Evolutionary conservation across 2,113 vertebrate genomes (phyloP).

Genomic region (Aplodontia rufa): DNA sequence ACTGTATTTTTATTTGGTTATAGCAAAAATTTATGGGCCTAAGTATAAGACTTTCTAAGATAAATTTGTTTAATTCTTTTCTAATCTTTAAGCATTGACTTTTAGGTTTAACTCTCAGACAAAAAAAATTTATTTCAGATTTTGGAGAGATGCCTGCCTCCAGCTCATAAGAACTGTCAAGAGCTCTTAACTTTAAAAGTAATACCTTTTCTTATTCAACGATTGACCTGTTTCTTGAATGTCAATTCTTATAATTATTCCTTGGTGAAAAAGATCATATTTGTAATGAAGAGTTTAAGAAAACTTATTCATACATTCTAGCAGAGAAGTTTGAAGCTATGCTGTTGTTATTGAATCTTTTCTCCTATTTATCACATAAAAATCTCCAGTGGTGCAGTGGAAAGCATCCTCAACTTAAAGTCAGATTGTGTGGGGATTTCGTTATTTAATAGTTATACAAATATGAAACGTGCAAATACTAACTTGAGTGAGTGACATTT

Average conservation of each 20-base stretch:
- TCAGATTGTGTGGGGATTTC: not conserved
- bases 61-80: conserved; percentile 59
- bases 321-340: not conserved
- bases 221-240: conserved; percentile 59
- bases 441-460: not conserved
- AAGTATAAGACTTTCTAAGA: not conserved
- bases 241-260: conserved; percentile 64
- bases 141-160: not conserved
- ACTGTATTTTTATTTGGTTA: not conserved
- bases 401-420: conserved; percentile 6
- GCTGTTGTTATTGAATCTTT: not conserved
- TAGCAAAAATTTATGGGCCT: not conserved
- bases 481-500: not conserved
- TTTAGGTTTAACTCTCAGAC: conserved; percentile 40
- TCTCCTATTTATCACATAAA: not conserved
- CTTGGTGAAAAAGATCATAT: conserved; percentile 39
- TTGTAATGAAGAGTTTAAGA: conserved; percentile 6
- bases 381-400: not conserved
- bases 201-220: conserved; percentile 52
- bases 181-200: conserved; percentile 59
- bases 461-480: conserved; percentile 3
- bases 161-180: conserved; percentile 30
- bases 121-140: conserved; percentile 53
- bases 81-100: conserved; percentile 63
- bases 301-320: not conserved